A percentile compares a stretch with the other conserved stretches of the same genome.
phyloP scores from a whole-genome alignment of 2,797 vertebrate species.

The Ispidina lecontei region DNA sequence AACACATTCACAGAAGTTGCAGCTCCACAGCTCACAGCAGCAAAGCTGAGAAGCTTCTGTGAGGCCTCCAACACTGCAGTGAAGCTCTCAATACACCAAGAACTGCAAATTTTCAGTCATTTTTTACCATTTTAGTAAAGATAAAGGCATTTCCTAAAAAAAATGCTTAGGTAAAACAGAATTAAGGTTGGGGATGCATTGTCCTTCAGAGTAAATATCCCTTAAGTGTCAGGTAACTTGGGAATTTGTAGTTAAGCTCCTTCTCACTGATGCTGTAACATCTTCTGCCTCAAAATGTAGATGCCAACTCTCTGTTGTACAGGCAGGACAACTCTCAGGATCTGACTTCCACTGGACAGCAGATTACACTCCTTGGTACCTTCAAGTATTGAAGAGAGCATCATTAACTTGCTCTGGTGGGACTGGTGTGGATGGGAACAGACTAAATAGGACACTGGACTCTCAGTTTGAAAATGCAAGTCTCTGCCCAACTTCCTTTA shows the following conservation, averaged over 20 bases:
- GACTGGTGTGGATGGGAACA: neutral
- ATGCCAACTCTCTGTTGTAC: neutral
- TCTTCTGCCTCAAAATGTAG: neutral
- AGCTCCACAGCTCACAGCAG: neutral
- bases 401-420: neutral
- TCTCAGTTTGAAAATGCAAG: neutral
- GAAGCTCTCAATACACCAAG: neutral
- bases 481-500: neutral
- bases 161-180: neutral
- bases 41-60: neutral
- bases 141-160: neutral
- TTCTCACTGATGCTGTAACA: neutral
- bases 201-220: neutral
- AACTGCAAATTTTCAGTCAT: neutral
- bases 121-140: neutral
- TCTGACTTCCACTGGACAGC: neutral
- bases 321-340: neutral
- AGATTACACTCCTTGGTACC: neutral
- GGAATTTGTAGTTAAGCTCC: neutral
- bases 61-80: neutral
- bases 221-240: neutral
- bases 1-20: neutral
- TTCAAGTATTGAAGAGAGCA: neutral
- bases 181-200: neutral
- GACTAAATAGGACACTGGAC: neutral